Conservation (phyloP, 2,113 vertebrate species). For the Mungos mungo region DNA sequence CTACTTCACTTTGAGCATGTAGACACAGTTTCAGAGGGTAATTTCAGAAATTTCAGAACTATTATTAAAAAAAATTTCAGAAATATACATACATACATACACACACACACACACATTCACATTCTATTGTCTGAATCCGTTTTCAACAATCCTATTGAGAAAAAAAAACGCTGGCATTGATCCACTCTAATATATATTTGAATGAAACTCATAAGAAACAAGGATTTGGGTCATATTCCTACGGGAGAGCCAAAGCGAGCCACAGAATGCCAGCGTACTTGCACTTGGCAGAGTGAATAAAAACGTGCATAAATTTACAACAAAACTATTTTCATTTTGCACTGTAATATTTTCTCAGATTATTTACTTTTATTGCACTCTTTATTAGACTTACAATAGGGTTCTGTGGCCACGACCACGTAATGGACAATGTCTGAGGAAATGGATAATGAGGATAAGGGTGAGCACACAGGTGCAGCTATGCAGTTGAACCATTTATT, state of each 20-base stretch:
- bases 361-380: conserved; percentile 66
- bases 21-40: not conserved
- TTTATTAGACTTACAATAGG: conserved; percentile 67
- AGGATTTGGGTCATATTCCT: conserved; percentile 45
- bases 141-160: conserved; percentile 35
- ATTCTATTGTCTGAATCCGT: conserved; percentile 7
- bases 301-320: conserved; percentile 56
- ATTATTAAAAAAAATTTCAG: not conserved
- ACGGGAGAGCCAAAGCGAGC: conserved; percentile 32
- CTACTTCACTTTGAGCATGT: not conserved
- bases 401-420: conserved; percentile 47
- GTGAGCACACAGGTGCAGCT: conserved; percentile 51
- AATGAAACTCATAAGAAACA: conserved; percentile 55
- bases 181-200: conserved; percentile 54
- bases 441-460: conserved; percentile 43
- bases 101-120: not conserved
- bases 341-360: conserved; percentile 68
- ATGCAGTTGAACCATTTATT: conserved; percentile 55
- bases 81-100: too few relatives aligned
- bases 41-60: not conserved
- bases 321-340: conserved; percentile 67
- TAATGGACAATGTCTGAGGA: conserved; percentile 62
- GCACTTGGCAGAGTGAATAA: conserved; percentile 58
- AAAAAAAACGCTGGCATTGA: conserved; percentile 14
- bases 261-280: conserved; percentile 31